phyloP scores from a whole-genome alignment of 1,140 invertebrate species.

The Cotesia typhae region DNA sequence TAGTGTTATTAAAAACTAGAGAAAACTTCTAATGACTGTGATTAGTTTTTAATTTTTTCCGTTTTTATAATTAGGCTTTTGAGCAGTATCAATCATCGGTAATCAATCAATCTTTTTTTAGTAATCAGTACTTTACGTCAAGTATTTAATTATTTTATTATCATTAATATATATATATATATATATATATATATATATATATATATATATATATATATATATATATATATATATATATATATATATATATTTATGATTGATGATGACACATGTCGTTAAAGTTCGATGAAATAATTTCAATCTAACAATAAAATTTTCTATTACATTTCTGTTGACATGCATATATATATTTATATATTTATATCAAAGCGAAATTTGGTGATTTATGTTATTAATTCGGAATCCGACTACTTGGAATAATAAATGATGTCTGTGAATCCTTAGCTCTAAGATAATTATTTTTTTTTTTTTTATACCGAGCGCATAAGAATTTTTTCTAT shows the following conservation, averaged over 20 bases:
- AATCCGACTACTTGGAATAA: background rate
- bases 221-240: too few species aligned
- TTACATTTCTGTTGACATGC: too few species aligned
- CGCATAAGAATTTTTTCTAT: conserved; percentile 7
- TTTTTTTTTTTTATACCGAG: too few species aligned
- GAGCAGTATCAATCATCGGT: conserved; percentile 54
- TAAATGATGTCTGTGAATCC: background rate
- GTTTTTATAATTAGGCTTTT: conserved; percentile 60
- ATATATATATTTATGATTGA: background rate
- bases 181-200: conserved; percentile 5
- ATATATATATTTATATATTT: too few species aligned
- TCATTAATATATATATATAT: too few species aligned
- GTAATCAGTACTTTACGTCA: conserved; percentile 6
- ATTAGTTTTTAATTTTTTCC: conserved; percentile 39
- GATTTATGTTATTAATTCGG: background rate
- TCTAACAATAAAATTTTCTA: too few species aligned
- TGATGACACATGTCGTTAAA: too few species aligned
- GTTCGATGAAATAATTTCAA: too few species aligned
- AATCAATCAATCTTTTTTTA: conserved; percentile 46
- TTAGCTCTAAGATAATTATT: background rate
- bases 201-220: background rate
- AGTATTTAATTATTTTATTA: background rate
- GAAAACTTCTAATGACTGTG: conserved; percentile 65
- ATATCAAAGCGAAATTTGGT: conserved; percentile 2
- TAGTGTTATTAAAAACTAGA: conserved; percentile 61